Evolutionary conservation across 1,140 invertebrate genomes (phyloP).

Genomic region (Procambarus virginalis): DNA sequence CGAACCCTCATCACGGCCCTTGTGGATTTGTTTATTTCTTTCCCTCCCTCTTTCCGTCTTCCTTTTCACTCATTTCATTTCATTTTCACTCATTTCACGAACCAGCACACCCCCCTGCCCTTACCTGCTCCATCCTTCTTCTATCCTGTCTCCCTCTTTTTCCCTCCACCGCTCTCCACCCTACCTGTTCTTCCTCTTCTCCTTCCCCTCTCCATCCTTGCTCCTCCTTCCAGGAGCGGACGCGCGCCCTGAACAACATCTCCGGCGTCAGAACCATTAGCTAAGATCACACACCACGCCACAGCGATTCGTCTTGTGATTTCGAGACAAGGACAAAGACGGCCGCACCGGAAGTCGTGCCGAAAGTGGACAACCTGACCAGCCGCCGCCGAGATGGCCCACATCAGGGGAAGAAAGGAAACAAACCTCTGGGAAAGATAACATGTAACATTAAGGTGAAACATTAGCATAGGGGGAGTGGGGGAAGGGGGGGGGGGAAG

Average conservation of each 20-base stretch:
- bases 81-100: too few species aligned
- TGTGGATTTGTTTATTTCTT: not conserved
- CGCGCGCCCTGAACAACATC: not conserved
- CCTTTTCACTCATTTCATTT: too few species aligned
- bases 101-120: too few species aligned
- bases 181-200: not conserved
- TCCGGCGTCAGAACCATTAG: not conserved
- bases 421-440: not conserved
- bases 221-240: too few species aligned
- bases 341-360: not conserved
- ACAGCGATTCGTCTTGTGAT: slow-evolving; percentile 9
- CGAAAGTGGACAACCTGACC: not conserved
- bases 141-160: not conserved
- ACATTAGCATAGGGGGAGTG: too few species aligned
- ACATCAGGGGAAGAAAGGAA: not conserved
- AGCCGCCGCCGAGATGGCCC: not conserved
- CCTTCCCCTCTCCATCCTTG: not conserved
- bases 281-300: slow-evolving; percentile 7
- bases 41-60: not conserved
- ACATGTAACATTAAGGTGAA: not conserved
- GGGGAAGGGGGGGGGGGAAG: too few species aligned
- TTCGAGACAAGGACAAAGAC: not conserved
- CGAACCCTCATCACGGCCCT: too few species aligned
- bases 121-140: too few species aligned
- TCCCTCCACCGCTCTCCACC: too few species aligned